Base-by-base conservation (phyloP, 2,888 invertebrate species). In the Plagodis pulveraria region DNA sequence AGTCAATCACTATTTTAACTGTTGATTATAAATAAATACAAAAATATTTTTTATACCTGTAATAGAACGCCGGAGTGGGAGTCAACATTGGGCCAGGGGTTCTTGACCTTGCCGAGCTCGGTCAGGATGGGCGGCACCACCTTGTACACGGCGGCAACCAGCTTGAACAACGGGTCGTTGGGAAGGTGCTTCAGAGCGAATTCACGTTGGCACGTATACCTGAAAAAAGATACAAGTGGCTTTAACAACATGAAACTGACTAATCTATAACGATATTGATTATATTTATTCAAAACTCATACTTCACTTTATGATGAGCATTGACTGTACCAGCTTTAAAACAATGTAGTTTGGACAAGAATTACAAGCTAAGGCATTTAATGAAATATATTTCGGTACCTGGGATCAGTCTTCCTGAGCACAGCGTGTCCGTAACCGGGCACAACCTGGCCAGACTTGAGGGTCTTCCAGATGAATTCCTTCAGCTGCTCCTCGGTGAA, bases 71-170 rank as follows among this genome's bases (percentile, higher is more conserved):
- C 99, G 68, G 98, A 98, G 93, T 99, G 98, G 32, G 99, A 98
- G 92, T 99, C 99, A 73, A 99, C 99, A 86, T 99, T 99, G 70
- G 99, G 99, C 98, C 98, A 99, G 65, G 99, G 99, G 94, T 99
- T 99, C 95, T 98, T 97, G 62, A 98, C 98, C 92, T 99, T 99
- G 80, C 98, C 99, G 72, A 97, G 96, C 89, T 98, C 98, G 73
- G 96, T 94, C 46, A 99, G 96, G 79, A 99, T 96, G 70, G 97
- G 97, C 0, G 99, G 99, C 48, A 98, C 98, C 52, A 98, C 95
- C 88, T 98, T 97, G 95, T 97, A 99, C 6, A 98, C 93, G 77
- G 96, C 96, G 2, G 98, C 96, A 32, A 98, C 98, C 77, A 99
- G 93, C 94, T 97, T 96, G 94, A 98, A 98, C 77, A 98, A 87